phyloP scores from a whole-genome alignment of 2,797 vertebrate genomes.

The Aeoliscus strigatus region DNA sequence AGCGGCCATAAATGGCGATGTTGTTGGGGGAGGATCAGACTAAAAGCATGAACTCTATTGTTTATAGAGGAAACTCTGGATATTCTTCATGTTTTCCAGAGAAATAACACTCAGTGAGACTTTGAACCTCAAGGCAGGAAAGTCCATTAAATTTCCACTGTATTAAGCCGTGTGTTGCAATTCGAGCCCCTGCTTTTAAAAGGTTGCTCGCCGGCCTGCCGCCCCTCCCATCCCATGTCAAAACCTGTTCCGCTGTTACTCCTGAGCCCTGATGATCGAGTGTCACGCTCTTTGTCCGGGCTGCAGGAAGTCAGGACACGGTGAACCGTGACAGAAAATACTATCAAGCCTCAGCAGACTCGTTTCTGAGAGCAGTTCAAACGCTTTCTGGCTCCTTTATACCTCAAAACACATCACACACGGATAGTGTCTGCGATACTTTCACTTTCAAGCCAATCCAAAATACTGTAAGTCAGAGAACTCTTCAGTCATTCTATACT shows the following conservation, averaged over 20 bases:
- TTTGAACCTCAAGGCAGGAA: background rate
- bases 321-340: slow-evolving; percentile 8
- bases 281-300: slow-evolving; percentile 53
- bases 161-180: slow-evolving; percentile 47
- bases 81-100: slow-evolving; percentile 5
- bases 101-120: slow-evolving; percentile 3
- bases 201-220: slow-evolving; percentile 25
- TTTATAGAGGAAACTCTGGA: slow-evolving; percentile 12
- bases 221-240: slow-evolving; percentile 43
- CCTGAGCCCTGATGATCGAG: slow-evolving; percentile 36
- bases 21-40: slow-evolving; percentile 23
- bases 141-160: slow-evolving; percentile 29
- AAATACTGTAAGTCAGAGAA: no score
- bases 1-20: slow-evolving; percentile 9
- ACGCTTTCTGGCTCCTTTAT: no score
- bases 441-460: no score
- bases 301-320: slow-evolving; percentile 19
- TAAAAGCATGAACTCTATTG: slow-evolving; percentile 30
- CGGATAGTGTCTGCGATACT: no score
- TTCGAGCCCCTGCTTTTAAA: slow-evolving; percentile 35
- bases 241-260: slow-evolving; percentile 62
- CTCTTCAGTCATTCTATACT: no score
- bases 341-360: no score
- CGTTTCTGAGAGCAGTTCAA: no score
- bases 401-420: no score